A percentile compares a stretch with the other conserved stretches of the same genome.
Evolutionary conservation across 2,797 vertebrate genomes (phyloP).

Genomic region (Pseudomugil tenellus): DNA sequence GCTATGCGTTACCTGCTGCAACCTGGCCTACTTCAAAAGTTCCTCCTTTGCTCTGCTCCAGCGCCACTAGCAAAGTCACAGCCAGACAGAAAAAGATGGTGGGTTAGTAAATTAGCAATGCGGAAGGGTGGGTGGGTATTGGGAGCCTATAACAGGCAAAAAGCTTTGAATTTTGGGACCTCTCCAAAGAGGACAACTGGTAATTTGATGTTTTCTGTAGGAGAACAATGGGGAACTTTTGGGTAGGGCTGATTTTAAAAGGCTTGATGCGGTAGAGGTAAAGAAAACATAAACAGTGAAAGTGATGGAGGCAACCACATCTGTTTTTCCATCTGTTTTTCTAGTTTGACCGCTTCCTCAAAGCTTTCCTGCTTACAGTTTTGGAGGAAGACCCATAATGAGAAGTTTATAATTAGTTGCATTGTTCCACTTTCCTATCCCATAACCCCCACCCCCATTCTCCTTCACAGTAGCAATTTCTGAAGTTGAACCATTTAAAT

Average conservation of each 20-base stretch:
- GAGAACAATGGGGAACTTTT: neutral
- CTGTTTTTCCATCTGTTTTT: conserved; percentile 33
- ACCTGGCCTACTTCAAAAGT: conserved; percentile 72
- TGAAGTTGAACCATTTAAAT: conserved; percentile 24
- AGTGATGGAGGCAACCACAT: conserved; percentile 10
- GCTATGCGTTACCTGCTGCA: conserved; percentile 72
- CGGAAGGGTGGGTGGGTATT: conserved; percentile 24
- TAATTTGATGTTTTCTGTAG: neutral
- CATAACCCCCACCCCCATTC: too few species aligned
- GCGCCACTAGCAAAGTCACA: conserved; percentile 69
- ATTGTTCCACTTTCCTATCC: neutral
- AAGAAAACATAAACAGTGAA: neutral
- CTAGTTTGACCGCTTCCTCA: neutral
- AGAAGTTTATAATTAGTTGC: neutral
- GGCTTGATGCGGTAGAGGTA: neutral
- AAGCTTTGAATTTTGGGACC: conserved; percentile 11
- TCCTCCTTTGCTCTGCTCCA: conserved; percentile 52
- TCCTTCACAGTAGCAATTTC: conserved; percentile 9
- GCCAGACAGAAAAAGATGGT: conserved; percentile 46
- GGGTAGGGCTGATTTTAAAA: neutral
- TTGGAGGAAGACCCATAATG: neutral
- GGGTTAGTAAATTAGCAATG: conserved; percentile 48
- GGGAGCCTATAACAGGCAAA: conserved; percentile 5
- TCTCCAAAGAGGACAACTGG: neutral
- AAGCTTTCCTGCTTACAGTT: neutral